Evolutionary conservation across 2,888 invertebrate genomes (phyloP), one percentile per base, ranked within the genome.

Genomic region (Laspeyria flexula): DNA sequence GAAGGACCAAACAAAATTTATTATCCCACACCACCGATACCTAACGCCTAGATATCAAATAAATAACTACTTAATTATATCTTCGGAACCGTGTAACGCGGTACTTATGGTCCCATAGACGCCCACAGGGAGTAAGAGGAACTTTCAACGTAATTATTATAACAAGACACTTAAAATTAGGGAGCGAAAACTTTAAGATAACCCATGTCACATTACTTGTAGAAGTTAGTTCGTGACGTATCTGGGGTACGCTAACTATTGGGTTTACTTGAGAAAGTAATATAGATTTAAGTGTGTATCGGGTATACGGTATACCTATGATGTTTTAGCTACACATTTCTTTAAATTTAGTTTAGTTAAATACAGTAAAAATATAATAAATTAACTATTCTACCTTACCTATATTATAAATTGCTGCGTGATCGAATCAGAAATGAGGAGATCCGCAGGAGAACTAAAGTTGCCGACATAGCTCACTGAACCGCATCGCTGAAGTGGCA

Each of bases 91-190:
- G 39, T 42, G 56, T 64, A 35, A 59, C 47, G 27, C 47, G 7
- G 52, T 29, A 40, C 50, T 31, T 39, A 62, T n/a, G 18, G n/a
- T 34, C 18, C 46, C 46, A 55, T 42, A 60, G 50, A 33, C 34
- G 42, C 25, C 38, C 66, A 38, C 60, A 18, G 43, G 70, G 70
- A 68, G 52, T 38, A 57, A 56, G 35, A 31, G 38, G 39, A 65
- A 62, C 58, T 59, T 61, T 56, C 62, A 60, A 67, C 65, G 59
- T 79, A 71, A 77, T 77, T 73, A 77, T 77, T 76, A 43, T 50
- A 67, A 74, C 75, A 63, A 67, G 75, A 73, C 77, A 73, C 69
- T 77, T 73, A 59, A 66, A 71, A 73, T 74, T 65, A 65, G 64
- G 65, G 61, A 56, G 49, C 50, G 61, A 63, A 58, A 71, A 70